Percentiles rank a stretch among this genome's conserved stretches.
These are phyloP conservation scores for Xerus rutilus DNA, from an alignment of 2,797 vertebrate genomes.

Conservation along the genomic window DNA sequence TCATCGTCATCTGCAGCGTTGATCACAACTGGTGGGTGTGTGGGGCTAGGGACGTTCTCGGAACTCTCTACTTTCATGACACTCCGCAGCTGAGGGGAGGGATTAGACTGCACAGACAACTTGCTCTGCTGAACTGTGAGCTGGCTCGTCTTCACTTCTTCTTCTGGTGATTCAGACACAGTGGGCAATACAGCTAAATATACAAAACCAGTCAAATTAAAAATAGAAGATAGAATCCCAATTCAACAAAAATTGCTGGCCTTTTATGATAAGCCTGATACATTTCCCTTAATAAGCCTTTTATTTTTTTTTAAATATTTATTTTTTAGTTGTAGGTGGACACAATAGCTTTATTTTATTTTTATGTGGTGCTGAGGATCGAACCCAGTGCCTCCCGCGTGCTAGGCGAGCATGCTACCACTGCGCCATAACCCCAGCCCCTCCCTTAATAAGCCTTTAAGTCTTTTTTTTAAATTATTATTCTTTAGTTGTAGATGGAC, in stretches of 20 bases:
- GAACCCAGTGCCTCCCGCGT: too few relatives aligned
- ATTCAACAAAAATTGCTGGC: constrained; percentile 32
- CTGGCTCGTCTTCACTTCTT: constrained; percentile 87
- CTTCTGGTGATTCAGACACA: constrained; percentile 86
- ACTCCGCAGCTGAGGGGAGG: constrained; percentile 93
- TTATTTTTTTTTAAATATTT: background rate
- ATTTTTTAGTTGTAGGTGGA: too few relatives aligned
- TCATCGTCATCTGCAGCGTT: constrained; percentile 97
- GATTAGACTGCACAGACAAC: constrained; percentile 88
- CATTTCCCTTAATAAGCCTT: background rate
- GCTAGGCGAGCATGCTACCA: too few relatives aligned
- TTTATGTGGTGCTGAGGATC: too few relatives aligned
- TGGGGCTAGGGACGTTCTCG: constrained; percentile 97
- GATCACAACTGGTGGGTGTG: constrained; percentile 98
- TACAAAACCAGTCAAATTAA: background rate
- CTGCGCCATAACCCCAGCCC: too few relatives aligned
- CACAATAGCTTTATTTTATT: too few relatives aligned
- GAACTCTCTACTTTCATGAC: constrained; percentile 95
- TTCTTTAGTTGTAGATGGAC: too few relatives aligned
- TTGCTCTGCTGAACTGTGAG: constrained; percentile 89
- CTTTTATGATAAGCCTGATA: background rate
- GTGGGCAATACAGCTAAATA: constrained; percentile 84
- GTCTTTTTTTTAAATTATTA: too few relatives aligned
- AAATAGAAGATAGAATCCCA: background rate
- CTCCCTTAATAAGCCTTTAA: background rate